phyloP scores from a whole-genome alignment of 2,113 vertebrate genomes.

The human (Homo sapiens) region DNA sequence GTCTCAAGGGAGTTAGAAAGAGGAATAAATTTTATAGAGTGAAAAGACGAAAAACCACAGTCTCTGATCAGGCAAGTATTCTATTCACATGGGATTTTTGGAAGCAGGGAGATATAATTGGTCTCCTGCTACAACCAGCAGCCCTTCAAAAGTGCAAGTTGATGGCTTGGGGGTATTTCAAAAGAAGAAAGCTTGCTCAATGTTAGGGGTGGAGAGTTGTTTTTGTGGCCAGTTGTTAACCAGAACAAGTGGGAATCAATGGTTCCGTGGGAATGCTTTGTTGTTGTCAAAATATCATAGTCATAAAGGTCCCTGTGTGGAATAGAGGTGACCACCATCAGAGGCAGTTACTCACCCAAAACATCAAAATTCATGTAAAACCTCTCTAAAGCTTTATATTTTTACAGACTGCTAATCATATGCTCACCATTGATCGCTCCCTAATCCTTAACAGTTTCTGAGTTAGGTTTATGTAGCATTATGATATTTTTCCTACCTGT shows the following conservation, averaged over 20 bases:
- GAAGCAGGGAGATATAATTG: background rate
- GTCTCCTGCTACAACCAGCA: background rate
- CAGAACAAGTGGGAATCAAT: rapidly evolving
- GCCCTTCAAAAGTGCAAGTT: background rate
- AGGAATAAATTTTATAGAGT: background rate
- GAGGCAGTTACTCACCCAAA: background rate
- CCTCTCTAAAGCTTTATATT: background rate
- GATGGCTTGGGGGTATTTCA: background rate
- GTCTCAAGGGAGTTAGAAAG: background rate
- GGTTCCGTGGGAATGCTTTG: background rate
- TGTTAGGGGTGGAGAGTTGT: background rate
- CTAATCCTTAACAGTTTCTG: background rate
- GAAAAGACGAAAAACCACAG: background rate
- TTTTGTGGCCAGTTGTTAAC: background rate
- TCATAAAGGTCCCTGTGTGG: background rate
- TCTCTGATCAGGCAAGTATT: background rate
- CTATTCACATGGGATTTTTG: background rate
- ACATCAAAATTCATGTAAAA: background rate
- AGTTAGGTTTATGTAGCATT: background rate
- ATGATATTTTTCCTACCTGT: rapidly evolving
- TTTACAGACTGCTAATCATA: background rate
- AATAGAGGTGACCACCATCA: rapidly evolving
- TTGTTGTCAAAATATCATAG: background rate
- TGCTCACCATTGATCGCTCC: too few species aligned
- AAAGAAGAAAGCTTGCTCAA: background rate